Base-by-base conservation (phyloP, 2,797 vertebrate species). In the Neosalanx taihuensis region DNA sequence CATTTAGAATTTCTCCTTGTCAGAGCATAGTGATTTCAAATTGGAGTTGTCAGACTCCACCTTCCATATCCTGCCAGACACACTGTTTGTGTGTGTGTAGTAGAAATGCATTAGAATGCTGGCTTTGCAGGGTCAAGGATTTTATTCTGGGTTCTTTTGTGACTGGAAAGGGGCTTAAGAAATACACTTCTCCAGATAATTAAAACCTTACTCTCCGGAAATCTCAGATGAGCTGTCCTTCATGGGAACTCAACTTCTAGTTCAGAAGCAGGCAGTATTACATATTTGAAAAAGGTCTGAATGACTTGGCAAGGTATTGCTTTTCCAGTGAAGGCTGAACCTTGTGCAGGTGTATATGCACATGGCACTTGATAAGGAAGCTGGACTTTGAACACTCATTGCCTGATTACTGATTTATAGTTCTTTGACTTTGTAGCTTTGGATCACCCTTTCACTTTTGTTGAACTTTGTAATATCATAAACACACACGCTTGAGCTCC, bases 321-420 rank as follows among this genome's bases (percentile, higher is more conserved):
- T 46, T 12, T 12, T 46, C 13, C n/a, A 17, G 51, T 56, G 4
- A 17, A 5, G 51, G 51, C 4, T 56, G 18, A 17, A 17, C 18
- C 51, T 17, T 17, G 51, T 9, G 51, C n/a, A 6, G 51, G 51
- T 17, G 1, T 53, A 56, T 5, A n/a, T 56, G 51, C 51, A 56
- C 51, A 35, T 33, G 31, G 29, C 15, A 63, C 29, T 15, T 26
- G 37, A 46, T 20, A 37, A 46, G n/a, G 35, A 18, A 33, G 15
- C 20, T 23, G 74, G 78, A 83, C 85, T 70, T 84, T 87, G 79
- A 61, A 74, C 82, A 62, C 5, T 60, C 72, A 53, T 30, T 73
- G 29, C 41, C 37, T 70, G 6, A 56, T 56, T 17, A 17, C 51
- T 76, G 3, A 77, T 84, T 82, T 83, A 84, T 78, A 66, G 72